Percentiles rank a stretch among this genome's conserved stretches.
Evolutionary conservation across 2,113 vertebrate genomes (phyloP).

Genomic region (Cygnus buccinator): DNA sequence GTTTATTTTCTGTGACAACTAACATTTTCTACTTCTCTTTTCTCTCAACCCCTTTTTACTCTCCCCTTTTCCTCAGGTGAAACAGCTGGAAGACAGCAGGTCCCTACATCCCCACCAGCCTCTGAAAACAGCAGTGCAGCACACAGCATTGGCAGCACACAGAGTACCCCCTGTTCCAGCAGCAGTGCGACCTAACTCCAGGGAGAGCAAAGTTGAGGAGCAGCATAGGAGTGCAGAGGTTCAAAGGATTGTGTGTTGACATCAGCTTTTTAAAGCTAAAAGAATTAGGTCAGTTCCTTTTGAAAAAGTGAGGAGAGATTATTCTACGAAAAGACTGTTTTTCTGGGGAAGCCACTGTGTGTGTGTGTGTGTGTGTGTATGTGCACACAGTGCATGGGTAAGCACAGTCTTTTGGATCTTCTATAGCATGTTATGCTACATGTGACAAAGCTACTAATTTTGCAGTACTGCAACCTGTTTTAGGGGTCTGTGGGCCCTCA

Average conservation of each 20-base stretch:
- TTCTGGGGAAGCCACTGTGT: constrained; percentile 62
- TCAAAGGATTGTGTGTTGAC: constrained; percentile 38
- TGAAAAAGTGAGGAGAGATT: constrained; percentile 28
- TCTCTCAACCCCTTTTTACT: background rate
- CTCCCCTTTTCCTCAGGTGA: constrained; percentile 77
- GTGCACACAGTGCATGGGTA: constrained; percentile 42
- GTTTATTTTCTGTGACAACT: background rate
- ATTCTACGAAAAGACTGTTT: constrained; percentile 34
- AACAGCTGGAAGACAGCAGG: constrained; percentile 79
- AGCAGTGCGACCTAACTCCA: constrained; percentile 87
- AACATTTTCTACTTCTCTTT: background rate
- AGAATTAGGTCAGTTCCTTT: constrained; percentile 59
- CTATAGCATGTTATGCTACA: constrained; percentile 58
- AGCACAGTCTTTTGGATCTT: constrained; percentile 55
- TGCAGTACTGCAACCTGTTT: constrained; percentile 69
- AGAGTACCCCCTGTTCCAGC: constrained; percentile 96
- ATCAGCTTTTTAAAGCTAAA: constrained; percentile 15
- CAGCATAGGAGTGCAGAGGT: background rate
- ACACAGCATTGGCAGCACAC: constrained; percentile 94
- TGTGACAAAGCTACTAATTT: constrained; percentile 77
- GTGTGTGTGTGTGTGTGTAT: background rate
- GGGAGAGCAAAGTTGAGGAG: background rate
- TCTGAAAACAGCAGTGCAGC: constrained; percentile 95
- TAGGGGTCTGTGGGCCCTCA: constrained; percentile 63
- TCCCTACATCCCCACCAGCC: constrained; percentile 82